Evolutionary conservation across 2,888 invertebrate species (phyloP), one percentile per base, ranked within the genome.

Genomic region (Ditylenchus weischeri): DNA sequence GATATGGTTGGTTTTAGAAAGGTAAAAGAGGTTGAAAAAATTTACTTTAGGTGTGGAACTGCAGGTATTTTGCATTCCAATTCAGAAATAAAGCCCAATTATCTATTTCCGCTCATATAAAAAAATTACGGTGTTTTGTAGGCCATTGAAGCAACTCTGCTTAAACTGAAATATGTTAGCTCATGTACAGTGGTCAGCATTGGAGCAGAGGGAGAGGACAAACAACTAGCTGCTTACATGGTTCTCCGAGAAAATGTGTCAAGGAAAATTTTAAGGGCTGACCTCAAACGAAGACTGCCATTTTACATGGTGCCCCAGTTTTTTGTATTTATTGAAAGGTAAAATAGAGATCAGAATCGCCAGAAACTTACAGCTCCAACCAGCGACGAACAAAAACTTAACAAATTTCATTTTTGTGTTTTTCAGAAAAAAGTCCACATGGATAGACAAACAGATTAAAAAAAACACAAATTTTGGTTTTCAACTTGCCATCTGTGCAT

Each of bases 271-370:
- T 74, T 85, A 47, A 70, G 85, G 50, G 83, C 82, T 0, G 82
- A 78, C 47, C 75, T 85, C 8, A 85, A 85, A 70, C 79, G 81
- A 38, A 76, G 79, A 13, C 78, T 85, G 35, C 85, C 85, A 6
- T 85, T 84, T 76, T 85, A 85, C 75, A 85, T 85, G 85, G 84
- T 85, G 36, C 85, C 85, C 6, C 83, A 84, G 43, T 72, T 67
- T 47, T 75, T 72, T 57, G 74, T 72, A 50, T 74, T 72, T 57
- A 23, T 72, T 51, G 72, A 72, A 29, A 66, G 62, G 72, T 72
- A 10, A 15, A 38, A 38, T 70, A n/a, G 21, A 21, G 15, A 43
- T 3, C 8, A 15, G 29, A 29, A 29, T 29, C 29, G 29, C 29
- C 29, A 29, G 29, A n/a, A n/a, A 29, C 21, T 4, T 1, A 11